Evolutionary conservation across 2,888 invertebrate genomes (phyloP).

Genomic region (Lapara coniferarum): DNA sequence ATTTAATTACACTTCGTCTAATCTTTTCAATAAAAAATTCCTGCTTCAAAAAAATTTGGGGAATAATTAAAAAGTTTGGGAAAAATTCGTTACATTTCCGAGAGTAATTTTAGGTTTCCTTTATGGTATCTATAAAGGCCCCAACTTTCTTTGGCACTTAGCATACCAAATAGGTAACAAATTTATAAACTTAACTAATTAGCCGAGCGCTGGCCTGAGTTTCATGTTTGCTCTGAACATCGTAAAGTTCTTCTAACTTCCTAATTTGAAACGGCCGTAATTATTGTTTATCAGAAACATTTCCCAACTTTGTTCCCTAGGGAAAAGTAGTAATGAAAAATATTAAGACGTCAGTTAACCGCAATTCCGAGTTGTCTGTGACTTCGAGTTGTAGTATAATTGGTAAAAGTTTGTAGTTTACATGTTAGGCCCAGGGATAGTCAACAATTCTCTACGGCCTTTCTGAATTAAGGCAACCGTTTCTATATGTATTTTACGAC

Average conservation of each 20-base stretch:
- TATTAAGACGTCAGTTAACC: constrained; percentile 10
- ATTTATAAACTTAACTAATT: constrained; percentile 79
- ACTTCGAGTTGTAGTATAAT: not conserved
- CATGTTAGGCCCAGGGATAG: not conserved
- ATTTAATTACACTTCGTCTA: no score
- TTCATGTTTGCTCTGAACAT: constrained; percentile 72
- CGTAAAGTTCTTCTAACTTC: constrained; percentile 66
- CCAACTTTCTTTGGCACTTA: constrained; percentile 62
- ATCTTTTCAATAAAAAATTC: no score
- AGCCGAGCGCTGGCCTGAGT: constrained; percentile 64
- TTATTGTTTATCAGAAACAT: constrained; percentile 65
- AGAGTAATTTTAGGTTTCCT: constrained; percentile 45
- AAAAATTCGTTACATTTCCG: constrained; percentile 44
- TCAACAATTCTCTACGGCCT: not conserved
- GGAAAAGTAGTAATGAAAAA: constrained; percentile 52
- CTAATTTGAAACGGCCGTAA: constrained; percentile 70
- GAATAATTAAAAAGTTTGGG: no score
- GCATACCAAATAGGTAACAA: constrained; percentile 80
- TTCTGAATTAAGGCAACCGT: no score
- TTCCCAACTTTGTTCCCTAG: constrained; percentile 49
- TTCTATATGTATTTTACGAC: no score
- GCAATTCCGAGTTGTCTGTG: not conserved
- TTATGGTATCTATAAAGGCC: constrained; percentile 50
- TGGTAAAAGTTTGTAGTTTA: not conserved
- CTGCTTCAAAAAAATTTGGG: no score